Base-by-base conservation (phyloP, 2,888 invertebrate species). In the Pediacus dermestoides region DNA sequence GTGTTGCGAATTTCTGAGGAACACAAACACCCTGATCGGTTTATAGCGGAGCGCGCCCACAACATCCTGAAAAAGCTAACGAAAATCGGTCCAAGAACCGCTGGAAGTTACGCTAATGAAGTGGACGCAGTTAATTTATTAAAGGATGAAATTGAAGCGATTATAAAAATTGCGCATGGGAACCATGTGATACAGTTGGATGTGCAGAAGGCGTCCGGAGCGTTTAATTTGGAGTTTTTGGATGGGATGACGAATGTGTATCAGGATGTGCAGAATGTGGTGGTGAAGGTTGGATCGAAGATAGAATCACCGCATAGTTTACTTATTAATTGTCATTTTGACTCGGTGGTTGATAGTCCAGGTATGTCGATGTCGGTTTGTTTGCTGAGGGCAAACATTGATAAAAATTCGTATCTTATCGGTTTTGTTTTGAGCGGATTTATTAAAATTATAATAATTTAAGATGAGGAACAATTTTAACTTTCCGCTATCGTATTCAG, bases 301-400 rank as follows among this genome's bases (percentile, higher is more conserved):
- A 67, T 70, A 41, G 64, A 70, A 42, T 74, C 76, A 3, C 71
- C 74, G 34, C 69, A 75, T 55, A 78, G 78, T 63, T 67, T 86
- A 39, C 68, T 87, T 41, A 70, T 88, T 40, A 88, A 87, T 64
- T 87, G 87, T 61, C 88, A 88, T 66, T 86, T 80, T 66, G 87
- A 88, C 63, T 76, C 82, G 23, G 81, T 83, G 44, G 71, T 80
- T 7, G 81, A 81, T 55, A 85, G 84, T 63, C 83, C 84, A 64
- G 85, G 84, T 82, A 64, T 66, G 59, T 18, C 4, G 4, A 18
- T 18, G 4, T 18, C 18, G 18, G 8, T 18, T 6, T 18, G 8
- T 6, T 6, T 18, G 18, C 4, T 6, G 4, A 18, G 8, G 4
- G 8, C 18, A 18, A 18, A 18, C 8, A 18, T 18, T 18, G 4